These are phyloP conservation scores for Paraplagusia blochii DNA, from an alignment of 2,113 vertebrate species.

Conservation along the genomic window DNA sequence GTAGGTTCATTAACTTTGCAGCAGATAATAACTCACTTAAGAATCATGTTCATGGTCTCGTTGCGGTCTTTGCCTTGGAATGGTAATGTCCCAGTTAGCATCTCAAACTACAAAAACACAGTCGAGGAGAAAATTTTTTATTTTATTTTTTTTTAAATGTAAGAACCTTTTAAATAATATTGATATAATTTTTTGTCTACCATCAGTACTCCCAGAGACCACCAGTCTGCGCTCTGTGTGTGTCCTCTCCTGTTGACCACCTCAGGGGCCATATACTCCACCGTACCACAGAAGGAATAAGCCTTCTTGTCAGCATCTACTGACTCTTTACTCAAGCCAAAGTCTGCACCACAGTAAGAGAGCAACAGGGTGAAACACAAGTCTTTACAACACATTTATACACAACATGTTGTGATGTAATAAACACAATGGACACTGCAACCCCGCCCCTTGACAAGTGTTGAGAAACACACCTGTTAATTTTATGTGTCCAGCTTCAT, in stretches of 20 bases:
- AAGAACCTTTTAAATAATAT: no score
- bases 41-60: conserved; percentile 99
- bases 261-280: conserved; percentile 99
- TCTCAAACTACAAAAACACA: conserved; percentile 84
- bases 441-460: not conserved
- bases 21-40: conserved; percentile 85
- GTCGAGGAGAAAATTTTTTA: not conserved
- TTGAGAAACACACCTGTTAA: conserved; percentile 86
- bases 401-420: not conserved
- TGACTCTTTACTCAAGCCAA: conserved; percentile 98
- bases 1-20: conserved; percentile 1
- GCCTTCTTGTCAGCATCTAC: conserved; percentile 98
- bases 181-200: conserved; percentile 61
- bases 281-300: conserved; percentile 98
- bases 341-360: conserved; percentile 78
- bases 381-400: not conserved
- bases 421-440: not conserved
- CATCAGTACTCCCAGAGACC: conserved; percentile 98
- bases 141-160: no score
- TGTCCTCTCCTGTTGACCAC: conserved; percentile 97
- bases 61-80: conserved; percentile 98
- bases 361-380: conserved; percentile 5
- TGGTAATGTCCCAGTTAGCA: conserved; percentile 94
- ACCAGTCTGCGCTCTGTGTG: conserved; percentile 98
- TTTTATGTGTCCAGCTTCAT: conserved; percentile 99